phyloP scores from a whole-genome alignment of 2,888 invertebrate species.

The Pollenia labialis region DNA sequence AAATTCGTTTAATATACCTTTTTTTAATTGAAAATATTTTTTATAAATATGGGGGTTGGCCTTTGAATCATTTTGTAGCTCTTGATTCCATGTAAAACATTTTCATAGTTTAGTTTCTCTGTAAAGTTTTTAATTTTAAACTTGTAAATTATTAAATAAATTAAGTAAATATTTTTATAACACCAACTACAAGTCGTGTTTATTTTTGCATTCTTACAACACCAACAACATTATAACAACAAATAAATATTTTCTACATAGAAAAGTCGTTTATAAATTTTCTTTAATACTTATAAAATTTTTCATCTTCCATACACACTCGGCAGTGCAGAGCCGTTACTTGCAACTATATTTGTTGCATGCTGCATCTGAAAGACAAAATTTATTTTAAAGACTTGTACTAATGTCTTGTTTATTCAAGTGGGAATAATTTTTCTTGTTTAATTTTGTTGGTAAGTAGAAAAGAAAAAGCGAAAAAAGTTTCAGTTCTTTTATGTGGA shows the following conservation, averaged over 20 bases:
- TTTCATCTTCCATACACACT: not conserved
- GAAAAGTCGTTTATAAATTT: too few relatives aligned
- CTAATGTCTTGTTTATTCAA: conserved; percentile 60
- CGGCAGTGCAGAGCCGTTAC: not conserved
- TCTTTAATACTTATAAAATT: too few relatives aligned
- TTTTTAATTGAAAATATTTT: too few relatives aligned
- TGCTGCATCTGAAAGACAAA: conserved; percentile 31
- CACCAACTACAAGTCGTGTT: not conserved
- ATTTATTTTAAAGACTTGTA: conserved; percentile 49
- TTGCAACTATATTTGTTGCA: conserved; percentile 34
- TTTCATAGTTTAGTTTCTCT: conserved; percentile 3
- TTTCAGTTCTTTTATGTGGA: not conserved
- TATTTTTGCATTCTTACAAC: not conserved
- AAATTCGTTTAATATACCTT: too few relatives aligned
- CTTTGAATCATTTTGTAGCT: not conserved
- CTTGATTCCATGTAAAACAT: not conserved
- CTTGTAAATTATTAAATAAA: too few relatives aligned
- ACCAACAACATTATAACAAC: not conserved
- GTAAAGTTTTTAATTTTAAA: conserved; percentile 24
- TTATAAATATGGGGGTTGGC: too few relatives aligned
- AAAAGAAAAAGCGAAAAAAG: not conserved
- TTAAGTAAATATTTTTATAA: conserved; percentile 33
- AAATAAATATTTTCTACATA: too few relatives aligned
- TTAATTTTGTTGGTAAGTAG: conserved; percentile 30
- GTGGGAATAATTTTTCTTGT: conserved; percentile 64